phyloP scores from a whole-genome alignment of 2,113 vertebrate species.

The Leucopternis melanops region DNA sequence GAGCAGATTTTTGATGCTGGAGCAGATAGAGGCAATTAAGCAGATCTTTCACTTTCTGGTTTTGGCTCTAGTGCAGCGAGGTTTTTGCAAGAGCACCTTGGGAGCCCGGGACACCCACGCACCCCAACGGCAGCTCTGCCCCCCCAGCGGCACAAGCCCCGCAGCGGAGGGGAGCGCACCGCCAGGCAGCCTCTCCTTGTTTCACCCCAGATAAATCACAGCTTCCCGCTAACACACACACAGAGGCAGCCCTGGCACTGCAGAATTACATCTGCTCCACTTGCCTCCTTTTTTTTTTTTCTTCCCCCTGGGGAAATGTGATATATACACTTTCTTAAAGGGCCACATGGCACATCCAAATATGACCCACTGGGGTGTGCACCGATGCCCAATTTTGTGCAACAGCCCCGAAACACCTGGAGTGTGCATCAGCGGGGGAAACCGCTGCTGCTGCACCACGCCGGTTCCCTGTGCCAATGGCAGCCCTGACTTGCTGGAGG shows the following conservation, averaged over 20 bases:
- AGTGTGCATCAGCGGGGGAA: accelerated
- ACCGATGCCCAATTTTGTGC: accelerated
- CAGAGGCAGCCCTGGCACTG: neutral
- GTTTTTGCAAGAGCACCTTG: neutral
- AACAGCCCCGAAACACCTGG: neutral
- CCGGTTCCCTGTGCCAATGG: neutral
- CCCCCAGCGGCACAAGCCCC: neutral
- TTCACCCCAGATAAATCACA: neutral
- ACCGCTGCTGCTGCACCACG: accelerated
- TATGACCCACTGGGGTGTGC: accelerated
- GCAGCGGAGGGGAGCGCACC: accelerated
- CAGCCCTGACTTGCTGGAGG: neutral
- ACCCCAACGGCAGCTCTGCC: neutral
- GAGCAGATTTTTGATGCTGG: neutral
- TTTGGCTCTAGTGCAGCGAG: neutral
- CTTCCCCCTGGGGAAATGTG: neutral
- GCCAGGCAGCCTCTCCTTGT: neutral
- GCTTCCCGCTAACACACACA: neutral
- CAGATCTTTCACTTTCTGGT: neutral
- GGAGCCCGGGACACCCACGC: neutral
- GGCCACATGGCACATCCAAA: neutral
- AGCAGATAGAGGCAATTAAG: neutral
- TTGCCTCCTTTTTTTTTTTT: neutral
- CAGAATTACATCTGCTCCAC: neutral
- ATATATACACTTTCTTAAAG: neutral